Evolutionary conservation across 2,113 vertebrate genomes (phyloP).

Genomic region (Hypocryptadius cinnamomeus): DNA sequence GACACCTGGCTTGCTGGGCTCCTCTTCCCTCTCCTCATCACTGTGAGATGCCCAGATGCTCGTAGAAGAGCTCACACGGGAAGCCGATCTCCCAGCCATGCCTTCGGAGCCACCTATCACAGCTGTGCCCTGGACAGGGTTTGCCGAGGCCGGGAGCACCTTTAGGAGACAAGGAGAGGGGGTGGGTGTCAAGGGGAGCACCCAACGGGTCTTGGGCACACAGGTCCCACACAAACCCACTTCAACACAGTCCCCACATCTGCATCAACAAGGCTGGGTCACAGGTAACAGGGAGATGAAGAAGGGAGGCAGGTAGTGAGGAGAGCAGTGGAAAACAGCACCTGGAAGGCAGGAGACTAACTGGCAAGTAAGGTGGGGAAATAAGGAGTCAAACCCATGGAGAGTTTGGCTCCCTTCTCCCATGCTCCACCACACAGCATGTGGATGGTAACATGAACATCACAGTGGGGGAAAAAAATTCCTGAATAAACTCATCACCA

Average conservation of each 20-base stretch:
- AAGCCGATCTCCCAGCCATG: rapidly evolving
- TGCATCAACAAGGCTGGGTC: background rate
- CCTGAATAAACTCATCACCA: background rate
- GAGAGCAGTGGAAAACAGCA: background rate
- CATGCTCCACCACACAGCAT: rapidly evolving
- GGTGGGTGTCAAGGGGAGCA: background rate
- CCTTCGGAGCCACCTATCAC: background rate
- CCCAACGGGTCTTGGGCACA: background rate
- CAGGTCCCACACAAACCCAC: background rate
- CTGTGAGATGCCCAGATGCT: rapidly evolving
- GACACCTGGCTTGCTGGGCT: background rate
- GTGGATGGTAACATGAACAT: rapidly evolving
- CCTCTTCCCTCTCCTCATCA: background rate
- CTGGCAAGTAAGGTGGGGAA: background rate
- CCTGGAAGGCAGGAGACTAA: background rate
- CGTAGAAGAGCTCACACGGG: rapidly evolving
- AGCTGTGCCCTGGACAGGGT: background rate
- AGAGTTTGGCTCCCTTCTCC: background rate
- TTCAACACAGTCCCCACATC: background rate
- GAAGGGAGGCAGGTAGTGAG: background rate
- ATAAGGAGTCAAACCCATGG: background rate
- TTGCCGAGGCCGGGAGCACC: background rate
- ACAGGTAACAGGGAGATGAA: background rate
- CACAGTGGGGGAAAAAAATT: background rate
- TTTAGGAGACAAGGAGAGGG: background rate